phyloP scores from a whole-genome alignment of 2,797 vertebrate species.

The Sardinella longiceps region DNA sequence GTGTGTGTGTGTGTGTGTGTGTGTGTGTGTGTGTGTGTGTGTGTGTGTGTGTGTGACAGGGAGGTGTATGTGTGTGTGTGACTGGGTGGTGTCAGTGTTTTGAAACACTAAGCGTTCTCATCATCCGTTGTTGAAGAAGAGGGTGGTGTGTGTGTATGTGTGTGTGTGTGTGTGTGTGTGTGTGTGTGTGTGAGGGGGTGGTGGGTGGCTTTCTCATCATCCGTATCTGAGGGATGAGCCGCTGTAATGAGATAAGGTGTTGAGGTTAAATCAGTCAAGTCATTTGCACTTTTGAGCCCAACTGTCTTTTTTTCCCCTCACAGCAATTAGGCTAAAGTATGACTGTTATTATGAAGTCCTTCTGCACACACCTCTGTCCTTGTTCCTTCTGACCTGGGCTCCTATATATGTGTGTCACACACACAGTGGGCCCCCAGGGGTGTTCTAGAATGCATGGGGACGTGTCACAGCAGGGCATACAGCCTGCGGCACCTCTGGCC shows the following conservation, averaged over 20 bases:
- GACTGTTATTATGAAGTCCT: neutral
- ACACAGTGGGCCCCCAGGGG: slow-evolving; percentile 34
- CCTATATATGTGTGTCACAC: slow-evolving; percentile 28
- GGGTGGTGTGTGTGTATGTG: neutral
- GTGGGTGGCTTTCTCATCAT: neutral
- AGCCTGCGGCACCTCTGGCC: slow-evolving; percentile 47
- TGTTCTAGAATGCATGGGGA: neutral
- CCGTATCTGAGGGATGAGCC: neutral
- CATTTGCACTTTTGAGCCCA: neutral
- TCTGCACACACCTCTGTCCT: neutral
- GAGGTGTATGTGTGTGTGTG: too few species aligned
- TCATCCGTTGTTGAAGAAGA: too few species aligned
- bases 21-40: too few species aligned
- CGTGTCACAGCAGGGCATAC: neutral
- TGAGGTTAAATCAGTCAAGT: neutral
- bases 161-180: too few species aligned
- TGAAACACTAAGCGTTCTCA: too few species aligned
- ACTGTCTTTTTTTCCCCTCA: neutral
- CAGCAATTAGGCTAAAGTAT: neutral
- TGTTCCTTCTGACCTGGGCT: slow-evolving; percentile 30
- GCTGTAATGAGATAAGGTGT: neutral
- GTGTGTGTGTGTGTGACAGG: neutral
- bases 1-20: too few species aligned
- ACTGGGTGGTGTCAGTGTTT: too few species aligned
- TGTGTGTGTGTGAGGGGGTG: neutral